phyloP scores from a whole-genome alignment of 2,113 vertebrate species.

The Larimichthys polyactis region DNA sequence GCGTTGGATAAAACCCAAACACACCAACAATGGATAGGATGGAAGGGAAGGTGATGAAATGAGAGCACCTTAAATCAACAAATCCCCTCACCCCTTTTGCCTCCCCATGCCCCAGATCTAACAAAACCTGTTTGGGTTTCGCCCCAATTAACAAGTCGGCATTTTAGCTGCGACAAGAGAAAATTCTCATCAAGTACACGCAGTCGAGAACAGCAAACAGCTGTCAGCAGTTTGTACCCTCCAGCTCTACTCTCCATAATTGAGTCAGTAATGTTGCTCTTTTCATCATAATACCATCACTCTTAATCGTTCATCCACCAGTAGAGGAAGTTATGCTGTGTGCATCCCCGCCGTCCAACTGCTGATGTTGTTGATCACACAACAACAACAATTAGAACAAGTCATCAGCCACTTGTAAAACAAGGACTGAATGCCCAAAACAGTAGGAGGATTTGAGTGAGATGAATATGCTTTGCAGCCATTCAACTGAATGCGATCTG shows the following conservation, averaged over 20 bases:
- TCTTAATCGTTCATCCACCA: conserved; percentile 63
- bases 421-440: conserved; percentile 30
- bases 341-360: conserved; percentile 29
- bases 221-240: conserved; percentile 70
- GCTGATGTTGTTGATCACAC: conserved; percentile 44
- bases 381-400: conserved; percentile 51
- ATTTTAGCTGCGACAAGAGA: conserved; percentile 53
- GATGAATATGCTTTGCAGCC: conserved; percentile 61
- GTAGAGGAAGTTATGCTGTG: conserved; percentile 30
- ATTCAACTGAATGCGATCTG: conserved; percentile 65
- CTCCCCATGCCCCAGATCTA: conserved; percentile 54
- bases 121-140: conserved; percentile 64
- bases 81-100: conserved; percentile 15
- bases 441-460: conserved; percentile 35
- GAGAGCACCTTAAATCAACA: conserved; percentile 59
- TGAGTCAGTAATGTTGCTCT: conserved; percentile 65
- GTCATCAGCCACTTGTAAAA: conserved; percentile 65
- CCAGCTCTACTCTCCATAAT: conserved; percentile 59
- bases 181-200: conserved; percentile 60
- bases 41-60: conserved; percentile 50
- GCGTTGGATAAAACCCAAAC: conserved; percentile 42
- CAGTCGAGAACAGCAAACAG: conserved; percentile 65
- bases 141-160: conserved; percentile 67
- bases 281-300: conserved; percentile 69
- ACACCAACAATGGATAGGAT: conserved; percentile 20